Percentiles rank a stretch among this genome's conserved stretches.
Conservation (phyloP, 2,113 vertebrate species). For the Neolamprologus sp. region DNA sequence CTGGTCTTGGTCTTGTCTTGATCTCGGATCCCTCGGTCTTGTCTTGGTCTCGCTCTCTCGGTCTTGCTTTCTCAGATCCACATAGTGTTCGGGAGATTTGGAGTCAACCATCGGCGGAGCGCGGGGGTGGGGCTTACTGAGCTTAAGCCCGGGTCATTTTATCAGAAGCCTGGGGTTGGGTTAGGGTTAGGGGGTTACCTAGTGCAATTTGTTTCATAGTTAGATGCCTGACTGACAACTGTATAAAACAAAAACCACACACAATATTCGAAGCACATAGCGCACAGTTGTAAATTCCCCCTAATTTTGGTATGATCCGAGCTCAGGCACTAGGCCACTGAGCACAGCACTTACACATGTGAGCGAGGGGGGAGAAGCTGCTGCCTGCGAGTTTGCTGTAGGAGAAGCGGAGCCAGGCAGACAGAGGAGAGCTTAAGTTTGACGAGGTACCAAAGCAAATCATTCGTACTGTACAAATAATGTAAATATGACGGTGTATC, state of each 20-base stretch:
- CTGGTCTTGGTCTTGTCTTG: too few species aligned
- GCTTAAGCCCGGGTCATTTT: background rate
- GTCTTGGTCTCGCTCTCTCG: too few species aligned
- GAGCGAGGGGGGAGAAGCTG: background rate
- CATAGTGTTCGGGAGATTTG: too few species aligned
- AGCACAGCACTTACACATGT: background rate
- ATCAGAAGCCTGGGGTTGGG: background rate
- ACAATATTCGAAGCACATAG: background rate
- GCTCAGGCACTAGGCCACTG: background rate
- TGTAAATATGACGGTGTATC: fast-evolving
- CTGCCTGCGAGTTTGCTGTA: background rate
- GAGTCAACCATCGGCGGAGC: too few species aligned
- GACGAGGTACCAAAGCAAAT: too few species aligned
- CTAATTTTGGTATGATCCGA: background rate
- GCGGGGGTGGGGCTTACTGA: background rate
- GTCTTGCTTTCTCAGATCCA: too few species aligned
- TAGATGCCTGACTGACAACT: background rate
- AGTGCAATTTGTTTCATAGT: background rate
- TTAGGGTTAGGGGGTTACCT: too few species aligned
- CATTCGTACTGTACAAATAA: fast-evolving
- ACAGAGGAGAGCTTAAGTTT: background rate
- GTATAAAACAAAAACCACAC: background rate
- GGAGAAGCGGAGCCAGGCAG: background rate
- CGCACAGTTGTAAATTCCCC: fast-evolving
- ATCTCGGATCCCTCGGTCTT: too few species aligned